Conservation (phyloP, 2,797 vertebrate genomes). For the Sorex maritimensis region DNA sequence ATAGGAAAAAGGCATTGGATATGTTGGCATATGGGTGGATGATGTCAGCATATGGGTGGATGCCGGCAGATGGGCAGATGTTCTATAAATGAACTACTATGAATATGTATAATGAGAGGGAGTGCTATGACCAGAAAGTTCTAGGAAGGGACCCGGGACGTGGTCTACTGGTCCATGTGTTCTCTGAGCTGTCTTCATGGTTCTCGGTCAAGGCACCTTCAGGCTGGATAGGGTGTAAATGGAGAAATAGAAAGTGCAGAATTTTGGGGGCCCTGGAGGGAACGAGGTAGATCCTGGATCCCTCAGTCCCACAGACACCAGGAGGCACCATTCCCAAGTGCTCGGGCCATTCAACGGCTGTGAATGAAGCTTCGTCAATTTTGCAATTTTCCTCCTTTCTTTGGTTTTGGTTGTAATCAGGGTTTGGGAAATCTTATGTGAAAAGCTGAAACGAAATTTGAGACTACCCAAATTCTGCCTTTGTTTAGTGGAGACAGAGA, state of each 20-base stretch:
- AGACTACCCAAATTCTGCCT: neutral
- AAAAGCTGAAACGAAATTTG: constrained; percentile 56
- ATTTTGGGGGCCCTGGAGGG: neutral
- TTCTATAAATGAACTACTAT: neutral
- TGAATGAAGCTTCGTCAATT: neutral
- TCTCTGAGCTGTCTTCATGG: neutral
- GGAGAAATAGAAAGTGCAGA: neutral
- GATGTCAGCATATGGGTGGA: neutral
- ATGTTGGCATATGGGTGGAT: neutral
- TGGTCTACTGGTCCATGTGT: neutral
- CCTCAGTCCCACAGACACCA: neutral
- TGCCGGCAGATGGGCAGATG: neutral
- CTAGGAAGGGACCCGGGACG: neutral
- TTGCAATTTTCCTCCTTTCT: neutral
- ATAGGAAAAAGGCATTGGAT: neutral
- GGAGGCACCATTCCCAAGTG: neutral
- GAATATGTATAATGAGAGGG: neutral
- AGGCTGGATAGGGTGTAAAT: neutral
- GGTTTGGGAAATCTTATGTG: constrained; percentile 48
- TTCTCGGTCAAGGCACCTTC: neutral
- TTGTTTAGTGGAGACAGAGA: neutral
- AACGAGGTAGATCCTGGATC: neutral
- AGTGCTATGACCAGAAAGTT: neutral
- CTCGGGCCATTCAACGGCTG: neutral
- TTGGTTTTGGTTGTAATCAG: constrained; percentile 32